phyloP scores from a whole-genome alignment of 2,888 invertebrate species.

The Athalia rosae region DNA sequence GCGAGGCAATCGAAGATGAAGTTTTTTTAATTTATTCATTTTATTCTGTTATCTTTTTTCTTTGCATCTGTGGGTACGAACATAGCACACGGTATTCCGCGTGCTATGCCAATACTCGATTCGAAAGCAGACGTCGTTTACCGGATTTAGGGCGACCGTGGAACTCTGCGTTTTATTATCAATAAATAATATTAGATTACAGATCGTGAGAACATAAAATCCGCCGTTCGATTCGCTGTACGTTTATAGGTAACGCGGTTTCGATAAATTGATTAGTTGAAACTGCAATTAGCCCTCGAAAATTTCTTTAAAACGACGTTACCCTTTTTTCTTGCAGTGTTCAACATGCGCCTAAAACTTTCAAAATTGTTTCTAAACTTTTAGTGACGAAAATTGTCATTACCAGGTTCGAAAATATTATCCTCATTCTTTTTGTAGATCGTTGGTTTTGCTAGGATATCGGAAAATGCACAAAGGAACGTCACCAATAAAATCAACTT shows the following conservation, averaged over 20 bases:
- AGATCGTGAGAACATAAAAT: too few relatives aligned
- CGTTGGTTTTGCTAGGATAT: constrained; percentile 62
- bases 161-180: constrained; percentile 25
- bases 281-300: too few relatives aligned
- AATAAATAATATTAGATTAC: constrained; percentile 1
- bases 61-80: neutral
- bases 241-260: too few relatives aligned
- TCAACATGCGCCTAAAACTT: too few relatives aligned
- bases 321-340: too few relatives aligned
- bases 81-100: constrained; percentile 34
- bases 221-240: too few relatives aligned
- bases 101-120: constrained; percentile 30
- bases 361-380: neutral
- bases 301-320: too few relatives aligned
- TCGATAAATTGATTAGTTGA: too few relatives aligned
- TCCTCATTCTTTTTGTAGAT: constrained; percentile 68
- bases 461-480: constrained; percentile 54
- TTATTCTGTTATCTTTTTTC: neutral
- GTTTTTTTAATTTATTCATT: constrained; percentile 51
- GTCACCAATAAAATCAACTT: constrained; percentile 46
- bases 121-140: constrained; percentile 39
- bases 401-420: constrained; percentile 68
- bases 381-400: constrained; percentile 35
- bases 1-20: constrained; percentile 58
- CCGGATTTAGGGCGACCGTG: constrained; percentile 33